Base-by-base conservation (phyloP, 1,140 invertebrate genomes). In the Portunus trituberculatus region DNA sequence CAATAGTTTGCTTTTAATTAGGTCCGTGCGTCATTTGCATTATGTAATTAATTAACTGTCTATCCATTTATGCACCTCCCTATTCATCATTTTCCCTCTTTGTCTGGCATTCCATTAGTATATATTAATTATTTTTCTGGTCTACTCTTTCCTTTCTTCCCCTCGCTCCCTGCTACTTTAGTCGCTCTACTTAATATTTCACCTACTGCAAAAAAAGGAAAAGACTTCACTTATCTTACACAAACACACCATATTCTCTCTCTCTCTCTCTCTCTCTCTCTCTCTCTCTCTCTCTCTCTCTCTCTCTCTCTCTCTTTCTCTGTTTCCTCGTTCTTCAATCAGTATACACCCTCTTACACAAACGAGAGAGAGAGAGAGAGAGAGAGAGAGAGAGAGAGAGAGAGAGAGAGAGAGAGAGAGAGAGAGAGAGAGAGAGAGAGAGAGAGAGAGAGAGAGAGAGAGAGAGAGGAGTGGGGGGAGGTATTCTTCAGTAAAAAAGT, bases 281-380 rank as follows among this genome's bases (percentile, higher is more conserved):
- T 39, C 39, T 39, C n/a, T 31, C 31, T 88, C 31, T 88, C 86
- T 88, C 86, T 88, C 86, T 88, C 86, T 88, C 86, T 88, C 86
- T 88, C 86, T 88, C 86, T 88, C 31, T 88, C 86, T 88, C 86
- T 88, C 86, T 88, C 86, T 88, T 29, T 88, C 86, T 88, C 86
- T 88, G 29, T 88, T 29, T 88, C 86, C 86, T 20, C 20, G 29
- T 31, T 87, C 14, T 14, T 39, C 39, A 39, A 6, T 39, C 39
- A 6, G 39, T 39, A 39, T 39, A 39, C 39, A 39, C 52, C 1
- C 52, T 14, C 52, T 14, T 20, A 59, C 52, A 59, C 52, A 59
- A 2, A 10, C 52, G 12, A 28, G 12, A 39, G n/a, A n/a, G n/a
- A n/a, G n/a, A n/a, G n/a, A n/a, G n/a, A n/a, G n/a, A n/a, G n/a